Percentiles rank a stretch among this genome's conserved stretches.
phyloP scores from a whole-genome alignment of 1,140 invertebrate genomes.

The Sminthurides bifidus region DNA sequence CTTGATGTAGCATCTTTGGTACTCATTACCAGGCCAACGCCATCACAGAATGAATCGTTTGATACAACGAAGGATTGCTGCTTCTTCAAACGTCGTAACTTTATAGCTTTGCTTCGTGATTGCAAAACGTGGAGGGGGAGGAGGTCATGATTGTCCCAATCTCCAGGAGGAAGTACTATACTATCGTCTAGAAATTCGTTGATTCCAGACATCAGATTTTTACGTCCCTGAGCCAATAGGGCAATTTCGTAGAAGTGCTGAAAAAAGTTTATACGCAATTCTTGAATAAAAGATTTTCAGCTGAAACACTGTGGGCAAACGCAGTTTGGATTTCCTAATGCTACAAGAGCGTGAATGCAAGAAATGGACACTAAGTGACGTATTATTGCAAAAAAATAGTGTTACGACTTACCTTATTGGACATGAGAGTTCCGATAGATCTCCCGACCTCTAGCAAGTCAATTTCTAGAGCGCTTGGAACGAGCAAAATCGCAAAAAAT shows the following conservation, averaged over 20 bases:
- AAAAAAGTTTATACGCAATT: no score
- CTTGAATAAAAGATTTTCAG: no score
- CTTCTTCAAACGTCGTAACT: slow-evolving; percentile 19
- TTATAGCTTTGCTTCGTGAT: slow-evolving; percentile 32
- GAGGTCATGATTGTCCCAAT: slow-evolving; percentile 46
- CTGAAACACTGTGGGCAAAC: no score
- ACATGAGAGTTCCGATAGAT: slow-evolving; percentile 91
- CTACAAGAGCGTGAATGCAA: no score
- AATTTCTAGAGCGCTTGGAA: slow-evolving; percentile 64
- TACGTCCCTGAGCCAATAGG: slow-evolving; percentile 73
- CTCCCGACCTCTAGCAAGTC: slow-evolving; percentile 94
- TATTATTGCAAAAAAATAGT: background rate
- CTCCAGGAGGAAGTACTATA: slow-evolving; percentile 83
- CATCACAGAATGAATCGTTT: slow-evolving; percentile 22
- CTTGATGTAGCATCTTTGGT: no score
- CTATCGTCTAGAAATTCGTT: slow-evolving; percentile 90
- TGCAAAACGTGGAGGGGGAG: slow-evolving; percentile 44
- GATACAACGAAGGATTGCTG: slow-evolving; percentile 18
- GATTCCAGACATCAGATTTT: slow-evolving; percentile 79
- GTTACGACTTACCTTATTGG: slow-evolving; percentile 54
- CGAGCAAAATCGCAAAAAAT: slow-evolving; percentile 85
- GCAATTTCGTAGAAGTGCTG: slow-evolving; percentile 79
- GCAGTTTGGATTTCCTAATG: no score
- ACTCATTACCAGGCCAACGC: slow-evolving; percentile 20
- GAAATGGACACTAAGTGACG: no score